Percentiles rank a stretch among this genome's conserved stretches.
These are phyloP conservation scores for Laterallus jamaicensis DNA, from an alignment of 2,113 vertebrate species.

Conservation along the genomic window DNA sequence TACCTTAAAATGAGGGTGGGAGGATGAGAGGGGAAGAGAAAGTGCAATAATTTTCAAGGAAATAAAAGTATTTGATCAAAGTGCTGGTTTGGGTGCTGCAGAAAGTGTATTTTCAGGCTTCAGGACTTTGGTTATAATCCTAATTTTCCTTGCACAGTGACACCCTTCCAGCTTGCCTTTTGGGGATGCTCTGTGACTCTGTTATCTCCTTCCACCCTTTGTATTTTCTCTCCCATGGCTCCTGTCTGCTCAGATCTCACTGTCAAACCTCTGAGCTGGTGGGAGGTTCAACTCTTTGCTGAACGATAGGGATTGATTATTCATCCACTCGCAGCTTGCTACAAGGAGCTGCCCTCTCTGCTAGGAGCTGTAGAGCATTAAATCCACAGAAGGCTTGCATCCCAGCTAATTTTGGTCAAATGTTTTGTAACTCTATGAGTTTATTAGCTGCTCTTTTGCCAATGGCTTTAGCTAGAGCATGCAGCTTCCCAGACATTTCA, in stretches of 20 bases:
- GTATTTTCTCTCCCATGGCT: rapidly evolving
- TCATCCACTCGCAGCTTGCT: background rate
- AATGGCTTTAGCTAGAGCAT: background rate
- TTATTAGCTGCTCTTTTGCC: rapidly evolving
- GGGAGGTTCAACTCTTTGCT: too few species aligned
- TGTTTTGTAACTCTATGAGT: rapidly evolving
- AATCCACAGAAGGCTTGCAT: too few species aligned
- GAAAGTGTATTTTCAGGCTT: background rate
- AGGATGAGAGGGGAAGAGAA: too few species aligned
- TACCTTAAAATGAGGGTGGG: background rate
- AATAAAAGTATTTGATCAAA: background rate
- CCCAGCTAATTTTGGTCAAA: background rate
- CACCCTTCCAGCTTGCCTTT: background rate
- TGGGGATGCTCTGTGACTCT: rapidly evolving
- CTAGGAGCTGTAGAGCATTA: background rate
- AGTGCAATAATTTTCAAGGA: background rate
- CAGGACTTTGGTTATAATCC: background rate
- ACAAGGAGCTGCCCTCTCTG: background rate
- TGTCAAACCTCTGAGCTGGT: rapidly evolving
- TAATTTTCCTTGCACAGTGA: rapidly evolving
- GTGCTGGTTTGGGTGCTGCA: background rate
- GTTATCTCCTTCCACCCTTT: background rate
- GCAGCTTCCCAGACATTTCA: too few species aligned
- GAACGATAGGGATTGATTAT: rapidly evolving
- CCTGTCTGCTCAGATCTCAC: rapidly evolving